These are phyloP conservation scores for Papilio demoleus DNA, from an alignment of 2,888 invertebrate genomes.

Conservation along the genomic window DNA sequence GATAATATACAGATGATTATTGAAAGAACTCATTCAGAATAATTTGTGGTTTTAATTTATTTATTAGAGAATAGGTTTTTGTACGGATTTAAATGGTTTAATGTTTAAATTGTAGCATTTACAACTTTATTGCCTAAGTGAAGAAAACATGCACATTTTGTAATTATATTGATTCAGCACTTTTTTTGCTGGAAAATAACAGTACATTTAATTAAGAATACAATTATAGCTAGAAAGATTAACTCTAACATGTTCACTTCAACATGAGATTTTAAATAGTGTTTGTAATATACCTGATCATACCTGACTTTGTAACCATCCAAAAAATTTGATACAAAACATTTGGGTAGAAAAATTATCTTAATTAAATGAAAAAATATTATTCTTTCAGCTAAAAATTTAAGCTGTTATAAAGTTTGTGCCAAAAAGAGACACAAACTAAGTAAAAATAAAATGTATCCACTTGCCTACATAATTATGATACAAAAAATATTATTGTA, in stretches of 20 bases:
- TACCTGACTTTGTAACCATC: background rate
- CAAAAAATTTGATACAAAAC: background rate
- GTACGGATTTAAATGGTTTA: conserved; percentile 45
- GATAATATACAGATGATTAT: conserved; percentile 85
- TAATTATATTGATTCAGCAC: conserved; percentile 19
- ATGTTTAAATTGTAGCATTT: conserved; percentile 42
- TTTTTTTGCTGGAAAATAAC: conserved; percentile 9
- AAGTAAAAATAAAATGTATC: background rate
- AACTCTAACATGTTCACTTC: background rate
- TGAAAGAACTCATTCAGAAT: conserved; percentile 76
- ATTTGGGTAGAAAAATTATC: background rate
- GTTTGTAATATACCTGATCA: background rate
- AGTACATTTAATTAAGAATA: conserved; percentile 12
- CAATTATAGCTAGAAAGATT: conserved; percentile 4
- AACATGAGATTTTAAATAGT: background rate
- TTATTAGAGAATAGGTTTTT: conserved; percentile 43
- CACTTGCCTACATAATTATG: too few relatives aligned
- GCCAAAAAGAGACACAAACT: background rate
- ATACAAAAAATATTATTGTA: conserved; percentile 6
- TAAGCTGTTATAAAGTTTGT: background rate
- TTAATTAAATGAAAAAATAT: background rate
- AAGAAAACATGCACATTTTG: conserved; percentile 31
- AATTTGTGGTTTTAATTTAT: conserved; percentile 47
- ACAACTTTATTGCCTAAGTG: conserved; percentile 44
- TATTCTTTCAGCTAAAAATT: background rate